Conservation (phyloP, 2,113 vertebrate genomes). For the Indicator maculatus region DNA sequence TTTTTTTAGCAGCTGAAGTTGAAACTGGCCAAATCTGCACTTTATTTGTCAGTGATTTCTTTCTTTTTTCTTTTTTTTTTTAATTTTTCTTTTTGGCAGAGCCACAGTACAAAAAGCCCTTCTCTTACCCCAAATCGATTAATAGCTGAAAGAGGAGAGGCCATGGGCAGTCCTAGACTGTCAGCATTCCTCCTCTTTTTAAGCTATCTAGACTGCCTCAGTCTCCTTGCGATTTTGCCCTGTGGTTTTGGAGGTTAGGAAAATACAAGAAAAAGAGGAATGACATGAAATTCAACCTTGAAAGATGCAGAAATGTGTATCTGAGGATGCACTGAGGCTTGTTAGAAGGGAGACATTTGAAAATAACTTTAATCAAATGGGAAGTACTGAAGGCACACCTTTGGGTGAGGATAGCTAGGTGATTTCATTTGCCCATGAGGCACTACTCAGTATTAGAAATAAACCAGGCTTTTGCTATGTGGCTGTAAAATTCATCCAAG, state of each 20-base stretch:
- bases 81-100: not conserved
- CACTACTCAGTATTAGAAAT: not conserved
- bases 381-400: not conserved
- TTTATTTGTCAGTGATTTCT: not conserved
- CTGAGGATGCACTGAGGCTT: not conserved
- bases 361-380: not conserved
- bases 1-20: not conserved
- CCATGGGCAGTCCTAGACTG: not conserved
- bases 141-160: not conserved
- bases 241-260: not conserved
- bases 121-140: not conserved
- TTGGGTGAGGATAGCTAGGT: fast-evolving
- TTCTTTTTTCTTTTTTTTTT: not conserved
- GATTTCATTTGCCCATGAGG: fast-evolving
- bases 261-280: not conserved
- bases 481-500: not conserved
- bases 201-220: not conserved
- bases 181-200: not conserved
- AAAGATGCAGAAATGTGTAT: not conserved
- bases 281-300: not conserved
- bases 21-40: not conserved
- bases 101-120: not conserved
- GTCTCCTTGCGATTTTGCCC: not conserved
- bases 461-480: not conserved
- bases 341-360: not conserved